Percentiles rank a stretch among this genome's conserved stretches.
These are phyloP conservation scores for Hyles euphorbiae DNA, from an alignment of 1,140 invertebrate genomes.

Conservation along the genomic window DNA sequence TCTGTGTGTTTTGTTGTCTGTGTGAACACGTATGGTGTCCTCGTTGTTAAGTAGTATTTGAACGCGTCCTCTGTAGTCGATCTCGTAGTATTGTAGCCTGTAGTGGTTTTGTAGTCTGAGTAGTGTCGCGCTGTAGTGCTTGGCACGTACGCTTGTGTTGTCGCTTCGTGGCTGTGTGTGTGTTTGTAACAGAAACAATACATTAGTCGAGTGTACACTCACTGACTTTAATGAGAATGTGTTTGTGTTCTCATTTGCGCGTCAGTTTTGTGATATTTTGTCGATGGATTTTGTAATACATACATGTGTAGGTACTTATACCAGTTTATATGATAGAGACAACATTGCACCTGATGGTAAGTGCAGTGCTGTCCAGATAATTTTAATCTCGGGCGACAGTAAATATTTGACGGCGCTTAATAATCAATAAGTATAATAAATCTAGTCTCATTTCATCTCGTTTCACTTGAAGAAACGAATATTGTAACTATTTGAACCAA, in stretches of 20 bases:
- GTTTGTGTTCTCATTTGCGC: constrained; percentile 27
- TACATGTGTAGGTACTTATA: background rate
- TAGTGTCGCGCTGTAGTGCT: constrained; percentile 39
- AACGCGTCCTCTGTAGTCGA: constrained; percentile 39
- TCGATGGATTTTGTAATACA: background rate
- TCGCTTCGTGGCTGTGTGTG: constrained; percentile 59
- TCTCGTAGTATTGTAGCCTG: constrained; percentile 29
- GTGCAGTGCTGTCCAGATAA: too few relatives aligned
- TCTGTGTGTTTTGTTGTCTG: constrained; percentile 35
- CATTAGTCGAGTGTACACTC: constrained; percentile 44
- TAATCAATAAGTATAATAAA: too few relatives aligned
- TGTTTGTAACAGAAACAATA: constrained; percentile 43
- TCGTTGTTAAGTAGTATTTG: constrained; percentile 43
- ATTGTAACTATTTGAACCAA: too few relatives aligned
- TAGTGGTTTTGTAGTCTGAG: constrained; percentile 29
- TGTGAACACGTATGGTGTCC: constrained; percentile 42
- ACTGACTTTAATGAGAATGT: constrained; percentile 40
- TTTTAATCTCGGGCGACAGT: too few relatives aligned
- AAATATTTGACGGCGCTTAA: too few relatives aligned
- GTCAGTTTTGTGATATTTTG: constrained; percentile 33
- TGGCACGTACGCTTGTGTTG: constrained; percentile 62
- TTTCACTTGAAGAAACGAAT: too few relatives aligned
- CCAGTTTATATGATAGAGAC: too few relatives aligned
- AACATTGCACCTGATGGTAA: too few relatives aligned
- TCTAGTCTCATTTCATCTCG: too few relatives aligned